Base-by-base conservation (phyloP, 64 coral and sea anemone genomes). In the Acropora tenuis region DNA sequence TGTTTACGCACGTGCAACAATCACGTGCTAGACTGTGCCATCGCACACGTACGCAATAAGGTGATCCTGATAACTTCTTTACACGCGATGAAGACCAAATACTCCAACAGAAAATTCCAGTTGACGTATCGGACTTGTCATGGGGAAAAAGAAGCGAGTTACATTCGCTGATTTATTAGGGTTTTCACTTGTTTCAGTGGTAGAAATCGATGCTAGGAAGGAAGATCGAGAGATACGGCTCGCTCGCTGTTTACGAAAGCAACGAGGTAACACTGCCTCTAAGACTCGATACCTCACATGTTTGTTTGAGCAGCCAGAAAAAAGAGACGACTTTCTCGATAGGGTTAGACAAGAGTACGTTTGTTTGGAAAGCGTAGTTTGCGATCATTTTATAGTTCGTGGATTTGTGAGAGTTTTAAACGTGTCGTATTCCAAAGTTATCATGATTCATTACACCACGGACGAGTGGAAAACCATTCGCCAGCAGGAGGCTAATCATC, bases 141-240 rank as follows among this genome's bases (percentile, higher is more conserved):
- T 85, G 82, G 82, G 61, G 6, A 71, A 72, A 4, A 97, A 87
- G 88, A 89, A 89, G 71, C 82, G 86, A 88, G 95, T 97, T 19
- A 88, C 89, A 7, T 97, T 97, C 72, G 95, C 95, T 30, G 95
- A 94, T 87, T 68, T 77, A 8, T 79, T 93, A 61, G 94, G 94
- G 9, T 92, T 80, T 55, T 93, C 94, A 12, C 82, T 97, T 8
- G 92, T 94, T 3, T 94, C 92, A 47, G 79, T 97, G 42, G 68
- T 91, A 74, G 52, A 88, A 13, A 94, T 97, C 71, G 87, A 83
- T 45, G 88, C 92, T 9, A 83, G 78, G 43, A 97, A 84, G 69
- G 88, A 88, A 76, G 76, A 90, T 6, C 57, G 87, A 10, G 52
- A 55, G 5, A 55, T 7, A 55, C 52, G 10, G 52, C 12, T 73